Evolutionary conservation across 2,888 invertebrate genomes (phyloP).

Genomic region (Oasisia sp.): DNA sequence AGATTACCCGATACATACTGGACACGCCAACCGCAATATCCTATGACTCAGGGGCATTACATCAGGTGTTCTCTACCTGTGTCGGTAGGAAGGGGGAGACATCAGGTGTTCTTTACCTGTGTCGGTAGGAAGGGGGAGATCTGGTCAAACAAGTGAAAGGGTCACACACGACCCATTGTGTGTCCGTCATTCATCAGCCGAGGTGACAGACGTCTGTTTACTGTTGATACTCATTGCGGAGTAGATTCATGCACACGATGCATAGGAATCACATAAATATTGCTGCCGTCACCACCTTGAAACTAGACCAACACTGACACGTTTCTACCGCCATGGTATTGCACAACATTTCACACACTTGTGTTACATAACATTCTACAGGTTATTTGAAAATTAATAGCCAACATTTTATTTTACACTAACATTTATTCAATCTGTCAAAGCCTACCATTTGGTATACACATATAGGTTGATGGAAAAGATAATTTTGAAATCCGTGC

Average conservation of each 20-base stretch:
- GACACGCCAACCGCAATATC: not conserved
- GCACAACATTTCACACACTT: not conserved
- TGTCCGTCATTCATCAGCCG: not conserved
- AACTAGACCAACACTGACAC: not conserved
- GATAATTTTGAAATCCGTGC: too few species aligned
- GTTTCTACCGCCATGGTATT: not conserved
- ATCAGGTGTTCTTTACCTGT: not conserved
- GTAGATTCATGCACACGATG: not conserved
- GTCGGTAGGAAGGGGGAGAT: not conserved
- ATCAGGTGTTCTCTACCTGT: not conserved
- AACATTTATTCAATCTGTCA: too few species aligned
- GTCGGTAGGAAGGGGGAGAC: too few species aligned
- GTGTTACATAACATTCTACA: not conserved
- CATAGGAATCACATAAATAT: not conserved
- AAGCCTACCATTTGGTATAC: too few species aligned
- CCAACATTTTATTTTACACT: too few species aligned
- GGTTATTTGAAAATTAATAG: not conserved
- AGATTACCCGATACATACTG: not conserved
- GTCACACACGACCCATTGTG: not conserved
- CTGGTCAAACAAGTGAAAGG: not conserved
- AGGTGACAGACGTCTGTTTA: not conserved
- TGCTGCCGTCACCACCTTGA: not conserved
- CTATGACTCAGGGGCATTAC: not conserved
- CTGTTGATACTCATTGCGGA: not conserved
- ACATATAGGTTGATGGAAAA: too few species aligned